Base-by-base conservation (phyloP, 2,888 invertebrate species). In the Aleiodes alternator region DNA sequence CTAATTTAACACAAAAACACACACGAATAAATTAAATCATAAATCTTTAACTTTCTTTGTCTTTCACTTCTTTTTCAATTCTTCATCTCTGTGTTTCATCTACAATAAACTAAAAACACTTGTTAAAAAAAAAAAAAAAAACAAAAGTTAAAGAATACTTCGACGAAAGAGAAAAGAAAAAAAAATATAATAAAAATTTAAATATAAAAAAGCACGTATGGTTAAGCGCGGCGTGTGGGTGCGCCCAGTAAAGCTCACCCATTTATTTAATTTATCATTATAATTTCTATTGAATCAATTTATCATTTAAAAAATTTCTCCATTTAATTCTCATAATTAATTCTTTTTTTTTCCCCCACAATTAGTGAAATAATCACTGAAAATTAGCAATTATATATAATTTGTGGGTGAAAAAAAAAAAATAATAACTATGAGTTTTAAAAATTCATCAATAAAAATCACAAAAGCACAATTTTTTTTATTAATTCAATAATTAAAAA, bases 181-280 rank as follows among this genome's bases (percentile, higher is more conserved):
- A 56, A 72, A 51, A 56, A 38, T n/a, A 51, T 57, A 69, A 59
- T 59, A 38, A 68, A 73, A 50, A 66, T 57, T 34, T 68, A 69
- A 69, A 72, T 68, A 72, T 56, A 71, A 23, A 71, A 69, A 84
- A 82, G 84, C 85, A 85, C 83, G 82, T 83, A 84, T 86, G 86
- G 86, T 85, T 82, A 84, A 85, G 88, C 86, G 84, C 86, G 87
- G 84, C 85, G 82, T 84, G 85, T 84, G 79, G 78, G 78, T 82
- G 83, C 78, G 82, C 72, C 83, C 81, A 83, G 84, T 84, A 86
- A 82, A 83, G 82, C 80, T 82, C 75, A 71, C 71, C 66, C 75
- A 66, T 71, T 61, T 34, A 34, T 34, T 34, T 34, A 34, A 34
- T 34, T 34, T 53, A 64, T 72, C 38, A 64, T 64, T 38, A 64